Percentiles rank a stretch among this genome's conserved stretches.
Conservation (phyloP, 2,888 invertebrate genomes). For the Meloe dianella region DNA sequence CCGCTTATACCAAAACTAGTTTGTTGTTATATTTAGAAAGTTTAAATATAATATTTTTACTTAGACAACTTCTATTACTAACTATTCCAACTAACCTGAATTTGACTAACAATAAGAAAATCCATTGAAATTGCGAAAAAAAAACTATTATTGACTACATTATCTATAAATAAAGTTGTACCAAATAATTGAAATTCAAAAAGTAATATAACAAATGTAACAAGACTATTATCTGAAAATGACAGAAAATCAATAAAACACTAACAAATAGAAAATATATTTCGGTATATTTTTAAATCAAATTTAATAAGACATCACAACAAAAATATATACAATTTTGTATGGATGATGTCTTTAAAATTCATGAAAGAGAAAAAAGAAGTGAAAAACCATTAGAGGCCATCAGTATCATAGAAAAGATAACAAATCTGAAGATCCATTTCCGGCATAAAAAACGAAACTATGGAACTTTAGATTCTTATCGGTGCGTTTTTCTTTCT, state of each 20-base stretch:
- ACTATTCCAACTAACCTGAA: not conserved
- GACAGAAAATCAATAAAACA: not conserved
- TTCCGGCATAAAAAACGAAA: not conserved
- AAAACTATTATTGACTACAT: too few relatives aligned
- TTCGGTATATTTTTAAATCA: not conserved
- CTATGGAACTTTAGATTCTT: not conserved
- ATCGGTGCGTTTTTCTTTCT: not conserved
- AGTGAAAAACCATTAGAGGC: not conserved
- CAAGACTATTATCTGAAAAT: not conserved
- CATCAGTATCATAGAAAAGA: not conserved
- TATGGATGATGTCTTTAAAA: not conserved
- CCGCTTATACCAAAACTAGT: conserved; percentile 17
- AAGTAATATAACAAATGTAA: conserved; percentile 1
- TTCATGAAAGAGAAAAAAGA: not conserved
- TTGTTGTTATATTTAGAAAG: conserved; percentile 21
- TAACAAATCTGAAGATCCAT: not conserved
- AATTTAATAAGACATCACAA: not conserved
- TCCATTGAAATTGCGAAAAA: too few relatives aligned
- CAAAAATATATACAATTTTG: not conserved
- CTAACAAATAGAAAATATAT: conserved; percentile 1
- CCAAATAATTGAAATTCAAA: not conserved
- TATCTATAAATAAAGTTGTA: not conserved
- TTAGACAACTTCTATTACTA: conserved; percentile 20
- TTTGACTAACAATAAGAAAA: too few relatives aligned
- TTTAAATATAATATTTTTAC: conserved; percentile 20